These are phyloP conservation scores for Brachyptera risi DNA, from an alignment of 2,888 invertebrate species.

Conservation along the genomic window DNA sequence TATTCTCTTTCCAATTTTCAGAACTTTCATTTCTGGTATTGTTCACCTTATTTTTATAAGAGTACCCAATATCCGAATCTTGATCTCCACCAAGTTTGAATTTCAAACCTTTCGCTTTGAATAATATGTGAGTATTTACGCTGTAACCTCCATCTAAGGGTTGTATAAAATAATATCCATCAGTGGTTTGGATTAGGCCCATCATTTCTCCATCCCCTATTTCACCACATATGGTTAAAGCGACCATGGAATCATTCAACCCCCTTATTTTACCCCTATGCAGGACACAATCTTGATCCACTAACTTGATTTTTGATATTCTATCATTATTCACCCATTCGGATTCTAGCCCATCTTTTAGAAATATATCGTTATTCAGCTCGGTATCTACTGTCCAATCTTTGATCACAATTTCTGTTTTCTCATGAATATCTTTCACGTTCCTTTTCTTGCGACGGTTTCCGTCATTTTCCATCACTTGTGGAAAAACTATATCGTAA, in stretches of 20 bases:
- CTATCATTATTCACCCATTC: slow-evolving; percentile 17
- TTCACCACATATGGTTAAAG: slow-evolving; percentile 55
- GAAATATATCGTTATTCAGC: slow-evolving; percentile 1
- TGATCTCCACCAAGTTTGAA: slow-evolving; percentile 23
- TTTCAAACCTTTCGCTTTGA: slow-evolving; percentile 16
- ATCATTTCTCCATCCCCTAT: slow-evolving; percentile 51
- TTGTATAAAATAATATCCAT: slow-evolving; percentile 50
- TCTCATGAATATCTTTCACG: neutral
- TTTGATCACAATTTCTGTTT: neutral
- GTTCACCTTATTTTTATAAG: neutral
- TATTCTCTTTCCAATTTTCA: too few species aligned
- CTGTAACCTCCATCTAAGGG: slow-evolving; percentile 41
- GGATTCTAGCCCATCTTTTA: neutral
- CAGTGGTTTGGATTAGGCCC: slow-evolving; percentile 49
- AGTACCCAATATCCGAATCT: slow-evolving; percentile 20
- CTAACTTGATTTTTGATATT: neutral
- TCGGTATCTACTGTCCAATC: slow-evolving; percentile 24
- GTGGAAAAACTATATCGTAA: slow-evolving; percentile 16
- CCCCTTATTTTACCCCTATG: slow-evolving; percentile 20
- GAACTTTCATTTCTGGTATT: slow-evolving; percentile 1
- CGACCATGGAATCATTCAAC: slow-evolving; percentile 45
- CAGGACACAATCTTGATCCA: neutral
- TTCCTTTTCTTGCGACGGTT: neutral
- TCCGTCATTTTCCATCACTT: neutral
- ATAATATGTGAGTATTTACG: slow-evolving; percentile 21